A percentile compares a stretch with the other conserved stretches of the same genome.
Evolutionary conservation across 1,140 invertebrate species (phyloP).

Genomic region (Asbolus verrucosus): DNA sequence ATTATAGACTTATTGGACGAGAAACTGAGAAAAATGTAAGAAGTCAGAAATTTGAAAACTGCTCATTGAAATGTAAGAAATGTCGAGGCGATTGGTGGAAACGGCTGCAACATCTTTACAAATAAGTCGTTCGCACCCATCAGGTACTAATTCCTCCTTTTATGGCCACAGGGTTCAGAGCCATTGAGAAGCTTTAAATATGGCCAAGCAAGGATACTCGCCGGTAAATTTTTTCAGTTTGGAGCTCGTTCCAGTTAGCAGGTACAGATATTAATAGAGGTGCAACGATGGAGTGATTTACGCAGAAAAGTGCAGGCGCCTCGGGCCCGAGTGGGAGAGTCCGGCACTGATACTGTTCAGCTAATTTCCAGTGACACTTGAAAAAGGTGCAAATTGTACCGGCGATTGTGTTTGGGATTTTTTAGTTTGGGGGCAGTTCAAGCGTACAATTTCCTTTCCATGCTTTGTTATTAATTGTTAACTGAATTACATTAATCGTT

Average conservation of each 20-base stretch:
- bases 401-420: slow-evolving; percentile 2
- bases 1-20: too few relatives aligned
- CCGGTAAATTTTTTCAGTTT: too few relatives aligned
- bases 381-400: slow-evolving; percentile 32
- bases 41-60: too few relatives aligned
- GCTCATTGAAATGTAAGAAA: too few relatives aligned
- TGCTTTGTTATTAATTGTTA: slow-evolving; percentile 13
- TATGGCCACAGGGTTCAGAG: too few relatives aligned
- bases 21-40: neutral
- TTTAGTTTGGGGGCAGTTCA: slow-evolving; percentile 14
- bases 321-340: slow-evolving; percentile 49
- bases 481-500: slow-evolving; percentile 24
- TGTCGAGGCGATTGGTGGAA: too few relatives aligned
- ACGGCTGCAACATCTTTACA: too few relatives aligned
- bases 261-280: slow-evolving; percentile 54
- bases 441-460: neutral
- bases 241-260: slow-evolving; percentile 53
- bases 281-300: slow-evolving; percentile 50
- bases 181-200: too few relatives aligned
- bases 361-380: slow-evolving; percentile 35
- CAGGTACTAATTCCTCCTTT: too few relatives aligned
- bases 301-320: slow-evolving; percentile 47
- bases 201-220: too few relatives aligned
- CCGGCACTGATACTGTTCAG: slow-evolving; percentile 26
- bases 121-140: too few relatives aligned